Evolutionary conservation across 1,140 invertebrate species (phyloP).

Genomic region (Trigoniulus corallinus): DNA sequence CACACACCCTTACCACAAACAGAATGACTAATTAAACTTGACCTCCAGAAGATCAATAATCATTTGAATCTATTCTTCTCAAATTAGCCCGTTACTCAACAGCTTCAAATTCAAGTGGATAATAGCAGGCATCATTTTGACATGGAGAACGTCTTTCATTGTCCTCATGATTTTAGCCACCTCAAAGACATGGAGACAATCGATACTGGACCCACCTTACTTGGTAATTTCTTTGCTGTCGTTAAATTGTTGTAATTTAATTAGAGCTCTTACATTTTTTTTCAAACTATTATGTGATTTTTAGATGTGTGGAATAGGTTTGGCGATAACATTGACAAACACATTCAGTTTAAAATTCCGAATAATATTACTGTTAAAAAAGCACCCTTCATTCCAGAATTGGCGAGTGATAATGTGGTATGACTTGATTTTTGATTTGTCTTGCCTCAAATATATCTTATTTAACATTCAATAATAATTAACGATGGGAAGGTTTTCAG

Average conservation of each 20-base stretch:
- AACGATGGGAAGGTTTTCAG: not conserved
- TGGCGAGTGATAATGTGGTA: not conserved
- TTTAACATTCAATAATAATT: not conserved
- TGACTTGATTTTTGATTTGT: not conserved
- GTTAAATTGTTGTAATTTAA: not conserved
- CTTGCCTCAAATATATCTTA: not conserved
- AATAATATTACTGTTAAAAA: not conserved
- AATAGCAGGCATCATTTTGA: slow-evolving; percentile 31
- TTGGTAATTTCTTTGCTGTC: not conserved
- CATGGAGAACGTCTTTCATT: slow-evolving; percentile 36
- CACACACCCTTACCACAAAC: too few species aligned
- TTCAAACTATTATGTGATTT: not conserved
- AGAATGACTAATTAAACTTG: too few species aligned
- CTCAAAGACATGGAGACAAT: not conserved
- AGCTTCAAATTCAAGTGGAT: slow-evolving; percentile 18
- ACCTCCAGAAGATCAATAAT: too few species aligned
- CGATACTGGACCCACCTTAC: not conserved
- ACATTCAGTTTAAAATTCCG: not conserved
- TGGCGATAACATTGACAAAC: not conserved
- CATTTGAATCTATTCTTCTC: slow-evolving; percentile 3
- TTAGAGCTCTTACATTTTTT: not conserved
- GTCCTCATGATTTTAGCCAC: slow-evolving; percentile 48
- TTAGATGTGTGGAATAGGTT: not conserved
- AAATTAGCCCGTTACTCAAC: slow-evolving; percentile 3
- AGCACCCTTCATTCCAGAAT: not conserved